These are phyloP conservation scores for Philopotamus ludificatus DNA, from an alignment of 1,140 invertebrate genomes.

Conservation along the genomic window DNA sequence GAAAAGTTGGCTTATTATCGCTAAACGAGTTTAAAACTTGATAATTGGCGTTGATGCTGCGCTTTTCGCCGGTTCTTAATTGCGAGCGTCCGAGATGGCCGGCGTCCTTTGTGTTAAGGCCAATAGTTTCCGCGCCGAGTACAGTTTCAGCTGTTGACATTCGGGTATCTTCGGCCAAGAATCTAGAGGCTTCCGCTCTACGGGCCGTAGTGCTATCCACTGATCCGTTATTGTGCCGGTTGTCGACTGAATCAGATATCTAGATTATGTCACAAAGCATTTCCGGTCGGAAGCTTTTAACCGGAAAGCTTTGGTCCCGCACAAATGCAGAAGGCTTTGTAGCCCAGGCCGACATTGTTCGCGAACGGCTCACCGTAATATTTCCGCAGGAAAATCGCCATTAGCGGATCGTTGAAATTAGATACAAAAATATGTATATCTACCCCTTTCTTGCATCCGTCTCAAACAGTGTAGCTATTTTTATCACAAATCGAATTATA, in stretches of 20 bases:
- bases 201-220: neutral
- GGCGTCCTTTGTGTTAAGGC: no score
- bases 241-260: slow-evolving; percentile 9
- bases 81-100: no score
- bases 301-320: slow-evolving; percentile 12
- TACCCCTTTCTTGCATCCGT: no score
- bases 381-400: slow-evolving; percentile 13
- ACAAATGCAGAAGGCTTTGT: slow-evolving; percentile 1
- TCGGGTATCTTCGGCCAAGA: neutral
- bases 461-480: no score
- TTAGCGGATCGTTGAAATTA: neutral
- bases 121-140: no score
- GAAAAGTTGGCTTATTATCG: no score
- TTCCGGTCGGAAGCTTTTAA: slow-evolving; percentile 23
- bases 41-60: no score
- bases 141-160: no score
- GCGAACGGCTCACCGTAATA: slow-evolving; percentile 15
- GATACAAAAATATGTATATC: neutral
- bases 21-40: no score
- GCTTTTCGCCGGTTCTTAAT: no score
- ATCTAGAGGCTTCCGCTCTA: neutral
- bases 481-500: no score
- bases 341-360: slow-evolving; percentile 1
- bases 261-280: slow-evolving; percentile 25
- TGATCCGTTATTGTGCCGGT: slow-evolving; percentile 12